phyloP scores from a whole-genome alignment of 2,797 vertebrate species.

The Echiichthys vipera region DNA sequence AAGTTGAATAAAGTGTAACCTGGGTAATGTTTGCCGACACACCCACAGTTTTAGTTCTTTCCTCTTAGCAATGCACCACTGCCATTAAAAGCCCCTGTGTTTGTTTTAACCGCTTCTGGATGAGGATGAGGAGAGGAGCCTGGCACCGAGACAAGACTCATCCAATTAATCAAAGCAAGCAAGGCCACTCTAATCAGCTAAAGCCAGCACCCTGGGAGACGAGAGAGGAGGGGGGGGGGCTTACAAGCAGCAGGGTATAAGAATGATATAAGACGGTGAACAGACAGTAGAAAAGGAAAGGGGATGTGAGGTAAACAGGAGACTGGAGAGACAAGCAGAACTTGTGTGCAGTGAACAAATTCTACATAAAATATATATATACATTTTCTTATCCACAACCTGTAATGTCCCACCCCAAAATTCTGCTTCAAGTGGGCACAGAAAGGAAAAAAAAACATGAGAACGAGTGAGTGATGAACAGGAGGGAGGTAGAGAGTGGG shows the following conservation, averaged over 20 bases:
- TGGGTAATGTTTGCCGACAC: slow-evolving; percentile 28
- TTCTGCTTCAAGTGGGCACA: not conserved
- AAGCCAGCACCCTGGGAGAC: slow-evolving; percentile 44
- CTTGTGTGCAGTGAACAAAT: not conserved
- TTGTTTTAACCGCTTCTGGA: slow-evolving; percentile 43
- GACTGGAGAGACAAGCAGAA: not conserved
- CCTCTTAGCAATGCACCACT: slow-evolving; percentile 21
- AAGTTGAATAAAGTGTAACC: slow-evolving; percentile 5
- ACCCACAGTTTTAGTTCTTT: slow-evolving; percentile 28
- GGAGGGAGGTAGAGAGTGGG: slow-evolving; percentile 1
- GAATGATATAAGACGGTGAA: slow-evolving; percentile 27
- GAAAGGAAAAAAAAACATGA: not conserved
- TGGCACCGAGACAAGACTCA: slow-evolving; percentile 62
- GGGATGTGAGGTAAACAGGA: slow-evolving; percentile 6
- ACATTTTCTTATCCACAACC: not conserved
- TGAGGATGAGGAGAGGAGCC: slow-evolving; percentile 10
- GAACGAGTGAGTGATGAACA: slow-evolving; percentile 11
- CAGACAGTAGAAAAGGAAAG: slow-evolving; percentile 2
- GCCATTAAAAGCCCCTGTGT: slow-evolving; percentile 39
- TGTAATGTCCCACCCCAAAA: not conserved
- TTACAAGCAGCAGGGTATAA: slow-evolving; percentile 44
- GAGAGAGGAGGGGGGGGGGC: slow-evolving; percentile 25
- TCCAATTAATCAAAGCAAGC: slow-evolving; percentile 77
- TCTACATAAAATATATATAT: not conserved
- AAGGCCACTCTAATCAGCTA: slow-evolving; percentile 72